Evolutionary conservation across 2,888 invertebrate species (phyloP), one percentile per base, ranked within the genome.

Genomic region (Gastrophysa polygoni): DNA sequence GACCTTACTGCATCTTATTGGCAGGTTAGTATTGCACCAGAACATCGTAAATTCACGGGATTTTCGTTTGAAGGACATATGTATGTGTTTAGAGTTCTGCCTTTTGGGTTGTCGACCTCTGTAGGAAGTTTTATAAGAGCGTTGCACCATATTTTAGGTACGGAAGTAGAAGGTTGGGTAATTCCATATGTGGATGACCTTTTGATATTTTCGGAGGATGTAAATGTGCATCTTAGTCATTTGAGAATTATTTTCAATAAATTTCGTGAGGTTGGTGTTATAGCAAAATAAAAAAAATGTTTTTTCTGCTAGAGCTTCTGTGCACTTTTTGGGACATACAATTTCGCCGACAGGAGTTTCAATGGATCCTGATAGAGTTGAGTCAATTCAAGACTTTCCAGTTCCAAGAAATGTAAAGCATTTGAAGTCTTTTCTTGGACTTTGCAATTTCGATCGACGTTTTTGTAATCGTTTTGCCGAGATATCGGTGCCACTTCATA

Each of bases 131-230:
- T 57, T 49, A 57, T 57, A 14, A 24, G 57, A 17, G 49, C 21
- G 10, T 28, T 57, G 29, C 8, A 3, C 10, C 11, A 2, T 7
- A 56, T 56, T 24, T 24, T 56, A 17, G 56, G 56, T 7, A 2
- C 20, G 11, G 56, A 56, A 56, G 56, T 51, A 18, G 16, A 44
- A 34, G 47, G 21, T 14, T 64, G 51, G 34, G 48, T 44, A 2
- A 49, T 54, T 8, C 54, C 49, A 0, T 64, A 64, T 47, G 64
- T 64, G 1, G 60, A 64, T 29, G 62, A 61, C 28, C 11, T 59
- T 14, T 2, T 59, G 1, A 43, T 65, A 17, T 43, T 49, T 50
- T 65, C 62, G 1, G 28, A 21, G 7, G 43, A 49, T 56, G 14
- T 14, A 3, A 24, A 65, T 10, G 18, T 6, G 2, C 69, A 71